Percentiles rank a stretch among this genome's conserved stretches.
Evolutionary conservation across 2,113 vertebrate genomes (phyloP).

Genomic region (Rousettus leschenaultii): DNA sequence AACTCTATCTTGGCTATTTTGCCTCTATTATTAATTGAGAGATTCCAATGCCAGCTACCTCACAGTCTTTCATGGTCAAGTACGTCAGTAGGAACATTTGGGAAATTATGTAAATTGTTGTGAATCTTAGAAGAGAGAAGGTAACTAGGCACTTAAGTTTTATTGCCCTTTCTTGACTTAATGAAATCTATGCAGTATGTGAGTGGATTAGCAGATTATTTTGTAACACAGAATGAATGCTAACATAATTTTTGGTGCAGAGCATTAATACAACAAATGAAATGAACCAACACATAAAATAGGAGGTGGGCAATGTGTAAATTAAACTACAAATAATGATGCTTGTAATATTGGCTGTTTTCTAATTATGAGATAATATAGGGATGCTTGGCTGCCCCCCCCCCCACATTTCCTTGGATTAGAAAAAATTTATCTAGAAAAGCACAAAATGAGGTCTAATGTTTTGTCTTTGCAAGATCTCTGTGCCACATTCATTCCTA

Average conservation of each 20-base stretch:
- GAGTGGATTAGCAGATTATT: slow-evolving; percentile 66
- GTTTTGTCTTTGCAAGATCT: neutral
- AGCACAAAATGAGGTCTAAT: neutral
- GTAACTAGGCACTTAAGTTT: slow-evolving; percentile 61
- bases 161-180: slow-evolving; percentile 54
- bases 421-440: slow-evolving; percentile 42
- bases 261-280: slow-evolving; percentile 70
- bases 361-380: slow-evolving; percentile 67
- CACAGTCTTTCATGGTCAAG: neutral
- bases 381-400: neutral
- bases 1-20: slow-evolving; percentile 55
- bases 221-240: slow-evolving; percentile 62
- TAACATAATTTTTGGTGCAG: slow-evolving; percentile 71
- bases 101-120: slow-evolving; percentile 54
- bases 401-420: slow-evolving; percentile 52
- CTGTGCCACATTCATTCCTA: neutral
- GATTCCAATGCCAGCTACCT: neutral
- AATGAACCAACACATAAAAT: slow-evolving; percentile 70
- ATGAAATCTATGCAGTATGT: slow-evolving; percentile 59
- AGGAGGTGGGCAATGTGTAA: slow-evolving; percentile 68
- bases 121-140: slow-evolving; percentile 53
- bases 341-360: slow-evolving; percentile 67
- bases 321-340: slow-evolving; percentile 73
- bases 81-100: neutral
- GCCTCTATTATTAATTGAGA: neutral